Evolutionary conservation across 2,113 vertebrate genomes (phyloP).

Genomic region (Nestor notabilis): DNA sequence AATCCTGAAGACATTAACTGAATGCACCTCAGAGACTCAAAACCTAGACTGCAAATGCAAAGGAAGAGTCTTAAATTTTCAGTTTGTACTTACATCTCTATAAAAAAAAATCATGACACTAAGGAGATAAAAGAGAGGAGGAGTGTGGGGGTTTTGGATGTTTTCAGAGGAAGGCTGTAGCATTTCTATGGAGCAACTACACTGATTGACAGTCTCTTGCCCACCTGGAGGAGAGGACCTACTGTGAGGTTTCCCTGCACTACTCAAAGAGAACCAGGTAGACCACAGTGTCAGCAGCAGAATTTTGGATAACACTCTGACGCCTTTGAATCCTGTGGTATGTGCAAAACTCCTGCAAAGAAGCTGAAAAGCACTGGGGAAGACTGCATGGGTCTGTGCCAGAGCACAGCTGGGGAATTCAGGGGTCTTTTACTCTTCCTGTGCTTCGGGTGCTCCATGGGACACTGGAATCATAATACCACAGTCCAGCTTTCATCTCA

Average conservation of each 20-base stretch:
- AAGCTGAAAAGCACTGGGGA: background rate
- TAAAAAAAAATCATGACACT: background rate
- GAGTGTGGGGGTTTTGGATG: fast-evolving
- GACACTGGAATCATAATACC: background rate
- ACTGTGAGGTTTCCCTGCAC: background rate
- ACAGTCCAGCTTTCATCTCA: background rate
- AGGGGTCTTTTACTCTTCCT: background rate
- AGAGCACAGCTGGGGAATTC: background rate
- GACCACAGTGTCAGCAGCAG: fast-evolving
- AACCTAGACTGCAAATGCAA: background rate
- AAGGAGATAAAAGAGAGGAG: background rate
- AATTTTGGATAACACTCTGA: background rate
- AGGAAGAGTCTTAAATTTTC: background rate
- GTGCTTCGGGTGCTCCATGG: background rate
- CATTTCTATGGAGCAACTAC: background rate
- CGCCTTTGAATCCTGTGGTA: background rate
- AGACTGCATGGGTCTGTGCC: background rate
- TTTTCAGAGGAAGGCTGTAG: background rate
- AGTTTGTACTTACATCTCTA: background rate
- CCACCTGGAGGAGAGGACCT: background rate
- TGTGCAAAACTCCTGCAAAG: background rate
- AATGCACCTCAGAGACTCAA: background rate
- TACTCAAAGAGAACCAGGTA: background rate
- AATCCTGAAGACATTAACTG: background rate
- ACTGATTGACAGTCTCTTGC: background rate